Base-by-base conservation (phyloP, 2,113 vertebrate species). In the Perca schrenkii region DNA sequence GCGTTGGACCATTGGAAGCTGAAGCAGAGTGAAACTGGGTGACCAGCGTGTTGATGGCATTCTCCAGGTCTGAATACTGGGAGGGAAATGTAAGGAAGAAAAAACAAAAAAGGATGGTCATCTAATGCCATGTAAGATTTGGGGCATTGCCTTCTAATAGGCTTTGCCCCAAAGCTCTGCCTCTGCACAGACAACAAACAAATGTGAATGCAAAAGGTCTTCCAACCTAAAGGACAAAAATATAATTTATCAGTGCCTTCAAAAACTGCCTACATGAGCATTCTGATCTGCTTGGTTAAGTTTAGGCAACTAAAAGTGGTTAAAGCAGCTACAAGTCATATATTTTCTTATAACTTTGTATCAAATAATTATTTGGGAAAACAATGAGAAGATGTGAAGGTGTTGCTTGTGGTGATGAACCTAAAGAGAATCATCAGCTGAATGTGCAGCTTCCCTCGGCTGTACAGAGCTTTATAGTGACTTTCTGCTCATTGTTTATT, bases 1-100 rank as follows among this genome's bases (percentile, higher is more conserved):
- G 93, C 0, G 86, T 87, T 11, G 88, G 12, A 31, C 81, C 22
- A 0, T 94, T 94, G 86, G 92, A 90, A 1, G 74, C 78, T 3
- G 93, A 93, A 14, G 95, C 94, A 5, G 79, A 40, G 46, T 96
- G 94, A 88, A 96, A 96, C 86, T 95, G 90, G 67, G 80, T 85
- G 77, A 96, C 95, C 94, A 96, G 73, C 0, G 94, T 94, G 78
- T 82, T 64, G 63, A 96, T 93, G 90, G 95, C 94, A 0, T 89
- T 93, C 90, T 95, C 95, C 68, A 96, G 88, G 58, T 94, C 94
- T 74, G 95, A 95, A 61, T 49, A 82, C 94, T 96, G 78, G 1
- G 25, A 1, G 17, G 19, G 21, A 70, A 2, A 65, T 36, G 10
- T 15, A 31, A 66, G 8, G 13, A 47, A 16, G 14, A 53, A 2